Conservation (phyloP, 2,888 invertebrate genomes). For the Drosophila atripex region DNA sequence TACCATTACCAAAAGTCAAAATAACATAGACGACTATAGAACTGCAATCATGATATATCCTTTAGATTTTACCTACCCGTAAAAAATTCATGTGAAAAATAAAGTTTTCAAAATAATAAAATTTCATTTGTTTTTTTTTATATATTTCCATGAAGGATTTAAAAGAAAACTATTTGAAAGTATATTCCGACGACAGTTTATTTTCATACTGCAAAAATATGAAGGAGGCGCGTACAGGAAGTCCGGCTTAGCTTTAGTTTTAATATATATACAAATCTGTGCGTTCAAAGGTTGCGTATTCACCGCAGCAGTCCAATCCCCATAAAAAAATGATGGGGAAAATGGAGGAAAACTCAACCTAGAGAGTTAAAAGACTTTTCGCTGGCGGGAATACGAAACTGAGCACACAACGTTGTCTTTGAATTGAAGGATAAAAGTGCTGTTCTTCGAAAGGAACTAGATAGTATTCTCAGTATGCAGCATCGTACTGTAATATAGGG, state of each 20-base stretch:
- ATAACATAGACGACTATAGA: slow-evolving; percentile 5
- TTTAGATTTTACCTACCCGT: slow-evolving; percentile 18
- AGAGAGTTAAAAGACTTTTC: not conserved
- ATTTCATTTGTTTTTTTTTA: no score
- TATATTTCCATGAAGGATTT: no score
- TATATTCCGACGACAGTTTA: slow-evolving; percentile 43
- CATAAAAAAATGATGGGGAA: not conserved
- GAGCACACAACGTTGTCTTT: slow-evolving; percentile 45
- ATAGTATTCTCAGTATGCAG: slow-evolving; percentile 57
- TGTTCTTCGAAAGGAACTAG: slow-evolving; percentile 64
- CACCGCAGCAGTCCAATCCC: slow-evolving; percentile 7
- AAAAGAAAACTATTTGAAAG: not conserved
- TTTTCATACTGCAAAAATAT: slow-evolving; percentile 45
- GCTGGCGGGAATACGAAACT: slow-evolving; percentile 32
- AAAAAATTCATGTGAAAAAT: slow-evolving; percentile 20
- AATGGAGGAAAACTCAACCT: not conserved
- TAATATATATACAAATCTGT: slow-evolving; percentile 48
- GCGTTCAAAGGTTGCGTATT: slow-evolving; percentile 28
- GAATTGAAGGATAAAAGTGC: slow-evolving; percentile 49
- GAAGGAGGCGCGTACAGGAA: slow-evolving; percentile 30
- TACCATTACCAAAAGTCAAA: slow-evolving; percentile 23
- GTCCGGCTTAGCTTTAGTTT: slow-evolving; percentile 36
- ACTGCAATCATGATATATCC: slow-evolving; percentile 28
- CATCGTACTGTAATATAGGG: slow-evolving; percentile 58
- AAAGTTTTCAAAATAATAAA: slow-evolving; percentile 15